Evolutionary conservation across 2,113 vertebrate species (phyloP).

Genomic region (Actenoides hombroni): DNA sequence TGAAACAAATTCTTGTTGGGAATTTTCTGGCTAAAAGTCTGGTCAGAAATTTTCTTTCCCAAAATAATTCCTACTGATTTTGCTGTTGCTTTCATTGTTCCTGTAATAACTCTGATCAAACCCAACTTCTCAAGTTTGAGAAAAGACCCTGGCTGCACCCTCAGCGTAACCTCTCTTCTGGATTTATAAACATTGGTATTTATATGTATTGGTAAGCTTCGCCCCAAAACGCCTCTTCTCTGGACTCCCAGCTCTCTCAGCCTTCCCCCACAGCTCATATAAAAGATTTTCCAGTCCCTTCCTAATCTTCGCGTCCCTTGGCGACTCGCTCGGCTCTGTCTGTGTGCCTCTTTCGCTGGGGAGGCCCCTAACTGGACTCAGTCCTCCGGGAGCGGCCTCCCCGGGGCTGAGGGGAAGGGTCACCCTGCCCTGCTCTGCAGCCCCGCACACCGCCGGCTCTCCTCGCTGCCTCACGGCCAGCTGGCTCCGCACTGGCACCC

Average conservation of each 20-base stretch:
- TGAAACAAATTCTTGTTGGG: not conserved
- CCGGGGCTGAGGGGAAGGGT: no score
- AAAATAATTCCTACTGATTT: not conserved
- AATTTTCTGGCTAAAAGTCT: constrained; percentile 27
- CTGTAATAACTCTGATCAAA: not conserved
- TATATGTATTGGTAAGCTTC: no score
- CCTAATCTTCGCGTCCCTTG: accelerated
- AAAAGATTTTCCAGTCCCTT: no score
- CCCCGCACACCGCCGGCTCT: accelerated
- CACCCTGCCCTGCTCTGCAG: not conserved
- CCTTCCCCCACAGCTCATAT: no score
- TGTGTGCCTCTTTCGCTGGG: not conserved
- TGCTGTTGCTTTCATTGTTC: not conserved
- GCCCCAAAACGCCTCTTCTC: no score
- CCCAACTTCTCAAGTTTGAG: not conserved
- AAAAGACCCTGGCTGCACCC: not conserved
- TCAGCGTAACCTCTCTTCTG: no score
- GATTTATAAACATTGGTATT: no score
- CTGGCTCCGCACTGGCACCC: not conserved
- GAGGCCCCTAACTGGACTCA: no score
- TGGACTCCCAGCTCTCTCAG: not conserved
- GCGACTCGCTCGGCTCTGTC: no score
- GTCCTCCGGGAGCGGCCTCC: not conserved
- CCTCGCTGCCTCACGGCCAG: not conserved
- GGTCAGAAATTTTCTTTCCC: no score